A percentile compares a stretch with the other conserved stretches of the same genome.
phyloP scores from a whole-genome alignment of 2,797 vertebrate species.

The Argya squamiceps region DNA sequence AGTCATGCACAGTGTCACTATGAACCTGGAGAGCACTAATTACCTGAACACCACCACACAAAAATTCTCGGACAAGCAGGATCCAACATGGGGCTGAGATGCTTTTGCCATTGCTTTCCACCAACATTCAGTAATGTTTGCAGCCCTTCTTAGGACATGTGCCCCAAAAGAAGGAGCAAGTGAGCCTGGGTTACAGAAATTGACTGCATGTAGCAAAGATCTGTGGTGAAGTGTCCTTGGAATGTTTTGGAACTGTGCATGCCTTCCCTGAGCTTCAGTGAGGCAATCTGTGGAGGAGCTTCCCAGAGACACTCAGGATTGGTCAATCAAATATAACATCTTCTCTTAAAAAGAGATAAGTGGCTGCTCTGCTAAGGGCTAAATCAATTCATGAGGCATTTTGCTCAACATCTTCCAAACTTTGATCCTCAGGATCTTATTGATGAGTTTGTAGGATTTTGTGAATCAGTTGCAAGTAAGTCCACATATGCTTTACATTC shows the following conservation, averaged over 20 bases:
- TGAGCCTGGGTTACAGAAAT: not conserved
- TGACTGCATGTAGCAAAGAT: not conserved
- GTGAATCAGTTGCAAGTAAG: not conserved
- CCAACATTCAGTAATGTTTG: not conserved
- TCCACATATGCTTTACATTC: not conserved
- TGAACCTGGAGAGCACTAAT: not conserved
- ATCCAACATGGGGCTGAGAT: not conserved
- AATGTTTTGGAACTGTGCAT: not conserved
- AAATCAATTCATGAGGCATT: not conserved
- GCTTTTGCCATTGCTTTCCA: not conserved
- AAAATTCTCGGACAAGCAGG: not conserved
- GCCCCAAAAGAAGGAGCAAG: not conserved
- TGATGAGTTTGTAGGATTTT: not conserved
- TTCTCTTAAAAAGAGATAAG: not conserved
- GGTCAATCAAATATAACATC: not conserved
- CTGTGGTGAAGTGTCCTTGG: not conserved
- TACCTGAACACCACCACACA: not conserved
- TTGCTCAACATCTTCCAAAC: not conserved
- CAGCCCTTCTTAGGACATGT: not conserved
- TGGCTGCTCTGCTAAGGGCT: not conserved
- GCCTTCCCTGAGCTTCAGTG: fast-evolving
- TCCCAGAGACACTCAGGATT: not conserved
- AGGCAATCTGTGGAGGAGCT: not conserved
- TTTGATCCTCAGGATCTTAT: not conserved
- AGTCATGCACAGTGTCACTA: not conserved